Conservation (phyloP, 1,140 invertebrate genomes). For the Forficula auricularia region DNA sequence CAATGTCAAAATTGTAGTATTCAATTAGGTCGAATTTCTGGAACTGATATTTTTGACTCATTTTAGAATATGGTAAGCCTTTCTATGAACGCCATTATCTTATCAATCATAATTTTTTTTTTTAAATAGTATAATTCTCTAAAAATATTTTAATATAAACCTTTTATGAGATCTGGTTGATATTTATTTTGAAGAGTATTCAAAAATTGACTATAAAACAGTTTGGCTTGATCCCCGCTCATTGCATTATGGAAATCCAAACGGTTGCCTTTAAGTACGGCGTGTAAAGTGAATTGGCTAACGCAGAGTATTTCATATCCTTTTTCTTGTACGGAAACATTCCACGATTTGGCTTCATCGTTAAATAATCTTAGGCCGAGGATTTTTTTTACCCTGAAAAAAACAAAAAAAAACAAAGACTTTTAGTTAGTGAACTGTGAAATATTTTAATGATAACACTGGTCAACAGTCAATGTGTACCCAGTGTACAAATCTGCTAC, state of each 20-base stretch:
- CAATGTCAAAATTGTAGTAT: too few species aligned
- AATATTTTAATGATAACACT: too few species aligned
- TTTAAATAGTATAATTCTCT: too few species aligned
- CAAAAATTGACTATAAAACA: constrained; percentile 65
- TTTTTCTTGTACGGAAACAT: constrained; percentile 58
- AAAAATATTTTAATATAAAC: constrained; percentile 34
- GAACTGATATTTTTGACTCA: too few species aligned
- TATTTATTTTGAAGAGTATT: constrained; percentile 46
- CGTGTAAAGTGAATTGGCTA: constrained; percentile 77
- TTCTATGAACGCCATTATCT: too few species aligned
- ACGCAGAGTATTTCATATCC: constrained; percentile 50
- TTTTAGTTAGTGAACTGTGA: too few species aligned
- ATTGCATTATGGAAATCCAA: constrained; percentile 82
- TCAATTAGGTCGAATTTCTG: too few species aligned
- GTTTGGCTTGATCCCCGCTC: constrained; percentile 51
- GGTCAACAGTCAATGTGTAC: too few species aligned
- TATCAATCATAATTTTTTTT: too few species aligned
- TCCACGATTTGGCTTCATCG: constrained; percentile 65
- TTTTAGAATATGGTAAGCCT: too few species aligned
- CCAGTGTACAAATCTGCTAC: too few species aligned
- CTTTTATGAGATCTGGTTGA: constrained; percentile 59
- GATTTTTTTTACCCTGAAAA: constrained; percentile 56
- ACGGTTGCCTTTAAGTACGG: constrained; percentile 76
- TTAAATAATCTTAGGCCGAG: constrained; percentile 70
- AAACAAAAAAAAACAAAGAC: too few species aligned